These are phyloP conservation scores for Melanaphis sacchari DNA, from an alignment of 1,140 invertebrate species.

Conservation along the genomic window DNA sequence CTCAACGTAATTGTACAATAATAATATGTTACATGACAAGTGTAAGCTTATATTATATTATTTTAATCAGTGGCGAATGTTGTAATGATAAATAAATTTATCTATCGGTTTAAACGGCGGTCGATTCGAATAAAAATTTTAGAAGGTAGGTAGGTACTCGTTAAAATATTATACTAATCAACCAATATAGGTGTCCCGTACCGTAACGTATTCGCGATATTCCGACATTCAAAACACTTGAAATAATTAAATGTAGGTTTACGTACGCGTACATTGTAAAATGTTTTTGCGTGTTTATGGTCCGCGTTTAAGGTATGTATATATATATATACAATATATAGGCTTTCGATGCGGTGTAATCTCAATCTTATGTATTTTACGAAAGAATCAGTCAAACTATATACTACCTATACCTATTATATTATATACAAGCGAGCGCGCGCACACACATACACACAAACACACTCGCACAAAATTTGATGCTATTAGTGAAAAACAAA, in stretches of 20 bases:
- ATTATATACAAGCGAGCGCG: no score
- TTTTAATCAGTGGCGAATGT: no score
- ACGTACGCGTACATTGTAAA: not conserved
- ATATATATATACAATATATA: no score
- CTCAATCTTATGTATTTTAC: not conserved
- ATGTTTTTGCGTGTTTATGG: not conserved
- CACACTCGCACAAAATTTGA: not conserved
- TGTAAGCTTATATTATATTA: no score
- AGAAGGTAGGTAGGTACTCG: not conserved
- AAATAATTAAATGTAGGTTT: not conserved
- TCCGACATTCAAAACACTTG: not conserved
- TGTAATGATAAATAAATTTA: not conserved
- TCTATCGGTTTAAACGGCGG: not conserved
- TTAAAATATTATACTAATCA: not conserved
- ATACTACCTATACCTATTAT: no score
- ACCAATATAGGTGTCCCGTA: not conserved
- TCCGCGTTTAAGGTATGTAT: not conserved
- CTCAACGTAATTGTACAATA: no score
- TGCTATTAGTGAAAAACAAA: not conserved
- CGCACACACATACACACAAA: no score
- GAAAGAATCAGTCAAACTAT: not conserved
- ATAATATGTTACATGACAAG: no score
- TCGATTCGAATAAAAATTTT: not conserved
- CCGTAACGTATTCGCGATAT: not conserved
- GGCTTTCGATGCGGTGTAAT: not conserved